phyloP scores from a whole-genome alignment of 2,888 invertebrate species.

The Rambutsinella grinnellia region DNA sequence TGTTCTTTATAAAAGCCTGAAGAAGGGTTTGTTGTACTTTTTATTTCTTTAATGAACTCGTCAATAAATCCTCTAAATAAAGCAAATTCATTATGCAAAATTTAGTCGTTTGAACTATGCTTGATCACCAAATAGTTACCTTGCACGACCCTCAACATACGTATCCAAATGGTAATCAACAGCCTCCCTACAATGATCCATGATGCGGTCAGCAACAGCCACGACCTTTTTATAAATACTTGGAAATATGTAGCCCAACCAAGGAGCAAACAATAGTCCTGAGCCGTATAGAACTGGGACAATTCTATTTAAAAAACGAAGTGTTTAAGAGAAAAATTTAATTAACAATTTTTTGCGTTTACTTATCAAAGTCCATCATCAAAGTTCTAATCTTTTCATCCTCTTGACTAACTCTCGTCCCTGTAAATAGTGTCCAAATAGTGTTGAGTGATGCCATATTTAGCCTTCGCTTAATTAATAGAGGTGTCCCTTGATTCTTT shows the following conservation, averaged over 20 bases:
- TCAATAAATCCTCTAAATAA: slow-evolving; percentile 57
- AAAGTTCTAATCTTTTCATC: slow-evolving; percentile 12
- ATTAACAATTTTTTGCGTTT: not conserved
- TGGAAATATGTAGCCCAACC: slow-evolving; percentile 22
- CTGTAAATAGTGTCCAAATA: slow-evolving; percentile 17
- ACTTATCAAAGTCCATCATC: not conserved
- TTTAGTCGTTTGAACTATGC: not conserved
- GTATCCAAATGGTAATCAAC: slow-evolving; percentile 11
- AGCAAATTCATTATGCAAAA: not conserved
- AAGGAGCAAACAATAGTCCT: slow-evolving; percentile 22
- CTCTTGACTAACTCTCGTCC: not conserved
- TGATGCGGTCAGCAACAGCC: not conserved
- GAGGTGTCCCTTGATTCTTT: not conserved
- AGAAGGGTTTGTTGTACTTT: slow-evolving; percentile 6
- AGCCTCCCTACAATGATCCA: slow-evolving; percentile 15
- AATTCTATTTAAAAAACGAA: slow-evolving; percentile 1
- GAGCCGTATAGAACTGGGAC: not conserved
- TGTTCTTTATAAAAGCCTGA: slow-evolving; percentile 22
- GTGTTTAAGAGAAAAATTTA: not conserved
- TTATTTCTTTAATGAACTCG: slow-evolving; percentile 56
- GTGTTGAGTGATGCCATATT: slow-evolving; percentile 11
- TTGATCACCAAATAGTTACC: not conserved
- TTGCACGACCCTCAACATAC: not conserved
- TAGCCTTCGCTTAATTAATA: not conserved
- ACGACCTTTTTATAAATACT: not conserved